Evolutionary conservation across 2,113 vertebrate genomes (phyloP), one percentile per base, ranked within the genome.

Genomic region (Gopherus flavomarginatus): DNA sequence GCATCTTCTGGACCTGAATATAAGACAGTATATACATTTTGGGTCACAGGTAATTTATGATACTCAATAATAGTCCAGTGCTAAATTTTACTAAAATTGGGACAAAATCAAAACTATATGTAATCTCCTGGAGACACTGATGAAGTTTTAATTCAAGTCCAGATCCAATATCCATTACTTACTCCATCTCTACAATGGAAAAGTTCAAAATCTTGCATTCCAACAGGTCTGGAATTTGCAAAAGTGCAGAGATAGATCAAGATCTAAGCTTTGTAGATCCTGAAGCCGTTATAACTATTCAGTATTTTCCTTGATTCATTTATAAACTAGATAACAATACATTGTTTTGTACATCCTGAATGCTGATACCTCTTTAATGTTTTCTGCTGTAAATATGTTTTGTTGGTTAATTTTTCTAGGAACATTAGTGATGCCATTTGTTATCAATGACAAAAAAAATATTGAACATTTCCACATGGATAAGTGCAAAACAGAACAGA

Each of bases 381-480:
- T 95, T 96, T 69, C 85, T 96, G 13, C 2, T 94, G 13, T 86
- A 96, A 88, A 87, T 94, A 27, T 29, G 12, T 29, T 9, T 50
- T 85, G 80, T 86, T n/a, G 50, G 87, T 97, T 95, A 96, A 96
- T 90, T 93, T 90, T 96, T 96, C 57, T 77, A 94, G 24, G 11
- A 94, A 92, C 42, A 83, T 57, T 69, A 84, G 35, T 90, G 44
- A 91, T 96, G 65, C 0, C 42, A 95, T 95, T 96, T 97, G 47
- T 52, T 96, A 47, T 80, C 86, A 26, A 83, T 27, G 86, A 95
- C 72, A 27, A 42, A 57, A 50, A 95, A 96, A 95, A 88, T 88
- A 89, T 29, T 59, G 96, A 97, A 93, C 38, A 92, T 86, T 90
- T 35, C n/a, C 35, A 89, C 38, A 57, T 24, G 78, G 54, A 89